These are phyloP conservation scores for Leptobrachium leishanense DNA, from an alignment of 2,113 vertebrate species.

Conservation along the genomic window DNA sequence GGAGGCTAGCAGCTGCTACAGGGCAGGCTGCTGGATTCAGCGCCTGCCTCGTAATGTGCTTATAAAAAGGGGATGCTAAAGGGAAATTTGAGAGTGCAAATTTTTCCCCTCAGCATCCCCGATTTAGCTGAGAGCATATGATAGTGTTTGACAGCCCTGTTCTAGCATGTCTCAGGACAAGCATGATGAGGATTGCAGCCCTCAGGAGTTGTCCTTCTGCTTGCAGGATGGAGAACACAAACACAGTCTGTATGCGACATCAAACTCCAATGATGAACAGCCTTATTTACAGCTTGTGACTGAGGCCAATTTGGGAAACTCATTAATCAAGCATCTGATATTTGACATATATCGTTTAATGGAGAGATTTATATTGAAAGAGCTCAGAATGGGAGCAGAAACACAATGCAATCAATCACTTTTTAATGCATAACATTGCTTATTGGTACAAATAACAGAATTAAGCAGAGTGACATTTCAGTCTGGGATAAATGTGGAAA, in stretches of 20 bases:
- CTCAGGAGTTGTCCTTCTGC: background rate
- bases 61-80: too few relatives aligned
- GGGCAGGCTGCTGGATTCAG: too few relatives aligned
- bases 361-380: slow-evolving; percentile 4
- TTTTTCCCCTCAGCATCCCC: too few relatives aligned
- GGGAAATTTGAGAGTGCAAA: too few relatives aligned
- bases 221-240: background rate
- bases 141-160: too few relatives aligned
- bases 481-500: background rate
- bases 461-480: background rate
- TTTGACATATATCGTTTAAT: slow-evolving; percentile 22
- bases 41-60: too few relatives aligned
- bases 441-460: background rate
- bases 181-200: background rate
- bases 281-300: slow-evolving; percentile 24
- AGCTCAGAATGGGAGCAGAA: slow-evolving; percentile 2
- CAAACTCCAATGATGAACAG: slow-evolving; percentile 16
- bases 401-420: slow-evolving; percentile 29
- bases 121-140: too few relatives aligned
- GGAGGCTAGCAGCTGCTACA: too few relatives aligned
- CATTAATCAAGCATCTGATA: slow-evolving; percentile 26
- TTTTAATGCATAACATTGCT: background rate
- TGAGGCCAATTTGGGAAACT: slow-evolving; percentile 31
- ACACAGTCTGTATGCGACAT: background rate
- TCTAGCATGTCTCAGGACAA: too few relatives aligned